Evolutionary conservation across 2,888 invertebrate species (phyloP).

Genomic region (Epinotia demarniana): DNA sequence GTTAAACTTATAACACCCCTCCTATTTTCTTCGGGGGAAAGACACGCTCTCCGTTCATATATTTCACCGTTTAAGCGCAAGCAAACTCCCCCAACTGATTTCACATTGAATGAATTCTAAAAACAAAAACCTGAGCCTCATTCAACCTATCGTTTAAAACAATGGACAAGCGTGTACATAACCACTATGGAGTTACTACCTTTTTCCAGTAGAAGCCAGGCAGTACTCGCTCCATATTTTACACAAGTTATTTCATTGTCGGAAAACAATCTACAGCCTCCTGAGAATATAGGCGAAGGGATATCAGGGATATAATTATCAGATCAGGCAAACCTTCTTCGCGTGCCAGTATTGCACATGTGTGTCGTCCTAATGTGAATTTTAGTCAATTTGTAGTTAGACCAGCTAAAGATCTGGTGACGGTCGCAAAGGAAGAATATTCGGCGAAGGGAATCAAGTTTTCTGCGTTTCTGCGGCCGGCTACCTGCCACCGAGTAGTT

Average conservation of each 20-base stretch:
- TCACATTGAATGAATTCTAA: neutral
- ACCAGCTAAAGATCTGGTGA: too few species aligned
- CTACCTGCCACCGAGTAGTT: too few species aligned
- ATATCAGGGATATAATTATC: neutral
- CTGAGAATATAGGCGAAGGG: neutral
- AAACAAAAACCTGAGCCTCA: neutral
- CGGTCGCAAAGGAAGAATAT: too few species aligned
- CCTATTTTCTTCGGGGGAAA: too few species aligned
- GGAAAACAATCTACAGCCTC: constrained; percentile 24
- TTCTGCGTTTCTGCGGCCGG: too few species aligned
- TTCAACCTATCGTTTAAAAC: neutral
- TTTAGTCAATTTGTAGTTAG: too few species aligned
- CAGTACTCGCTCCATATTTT: constrained; percentile 21
- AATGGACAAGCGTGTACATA: neutral
- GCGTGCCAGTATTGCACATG: neutral
- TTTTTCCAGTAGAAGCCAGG: neutral
- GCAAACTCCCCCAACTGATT: neutral
- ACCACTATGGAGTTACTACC: neutral
- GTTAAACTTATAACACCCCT: too few species aligned
- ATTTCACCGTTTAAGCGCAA: neutral
- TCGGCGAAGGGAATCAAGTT: too few species aligned
- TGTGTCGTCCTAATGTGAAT: neutral
- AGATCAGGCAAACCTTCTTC: neutral
- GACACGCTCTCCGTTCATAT: too few species aligned
- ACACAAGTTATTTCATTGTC: constrained; percentile 14